These are phyloP conservation scores for Hiodon tergisus DNA, from an alignment of 2,113 vertebrate genomes.

Conservation along the genomic window DNA sequence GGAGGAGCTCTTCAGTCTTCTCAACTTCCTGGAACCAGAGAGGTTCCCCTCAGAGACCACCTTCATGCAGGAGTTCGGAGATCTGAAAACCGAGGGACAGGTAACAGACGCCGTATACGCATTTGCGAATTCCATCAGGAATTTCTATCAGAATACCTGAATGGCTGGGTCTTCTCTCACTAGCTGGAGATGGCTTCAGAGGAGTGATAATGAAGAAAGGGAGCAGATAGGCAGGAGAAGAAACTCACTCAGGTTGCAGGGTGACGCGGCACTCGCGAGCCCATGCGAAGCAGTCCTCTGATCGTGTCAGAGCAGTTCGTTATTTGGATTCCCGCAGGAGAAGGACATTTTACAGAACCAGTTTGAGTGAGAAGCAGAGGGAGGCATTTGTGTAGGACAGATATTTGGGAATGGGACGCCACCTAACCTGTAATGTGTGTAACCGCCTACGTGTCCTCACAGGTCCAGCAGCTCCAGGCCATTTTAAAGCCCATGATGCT, in stretches of 20 bases:
- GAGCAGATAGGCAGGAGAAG: conserved; percentile 12
- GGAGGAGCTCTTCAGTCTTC: conserved; percentile 91
- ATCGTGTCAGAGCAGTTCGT: too few relatives aligned
- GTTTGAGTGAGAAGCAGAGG: too few relatives aligned
- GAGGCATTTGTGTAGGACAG: too few relatives aligned
- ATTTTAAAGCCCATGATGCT: conserved; percentile 97
- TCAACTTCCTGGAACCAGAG: conserved; percentile 91
- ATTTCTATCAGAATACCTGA: too few relatives aligned
- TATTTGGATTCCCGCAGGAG: too few relatives aligned
- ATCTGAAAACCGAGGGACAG: conserved; percentile 97
- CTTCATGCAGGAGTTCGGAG: conserved; percentile 79
- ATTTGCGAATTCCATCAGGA: too few relatives aligned
- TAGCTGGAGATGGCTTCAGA: conserved; percentile 16
- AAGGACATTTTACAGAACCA: too few relatives aligned
- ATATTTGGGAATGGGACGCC: too few relatives aligned
- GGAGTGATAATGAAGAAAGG: neutral
- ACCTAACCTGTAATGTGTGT: neutral
- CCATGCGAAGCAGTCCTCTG: too few relatives aligned
- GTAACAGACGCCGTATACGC: conserved; percentile 58
- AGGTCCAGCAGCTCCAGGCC: conserved; percentile 97
- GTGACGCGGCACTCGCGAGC: neutral
- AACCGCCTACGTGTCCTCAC: conserved; percentile 13
- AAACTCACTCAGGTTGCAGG: conserved; percentile 4
- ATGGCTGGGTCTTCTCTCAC: neutral
- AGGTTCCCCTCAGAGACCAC: conserved; percentile 84